A percentile compares a stretch with the other conserved stretches of the same genome.
Evolutionary conservation across 2,888 invertebrate genomes (phyloP).

Genomic region (Drosophila mimica): DNA sequence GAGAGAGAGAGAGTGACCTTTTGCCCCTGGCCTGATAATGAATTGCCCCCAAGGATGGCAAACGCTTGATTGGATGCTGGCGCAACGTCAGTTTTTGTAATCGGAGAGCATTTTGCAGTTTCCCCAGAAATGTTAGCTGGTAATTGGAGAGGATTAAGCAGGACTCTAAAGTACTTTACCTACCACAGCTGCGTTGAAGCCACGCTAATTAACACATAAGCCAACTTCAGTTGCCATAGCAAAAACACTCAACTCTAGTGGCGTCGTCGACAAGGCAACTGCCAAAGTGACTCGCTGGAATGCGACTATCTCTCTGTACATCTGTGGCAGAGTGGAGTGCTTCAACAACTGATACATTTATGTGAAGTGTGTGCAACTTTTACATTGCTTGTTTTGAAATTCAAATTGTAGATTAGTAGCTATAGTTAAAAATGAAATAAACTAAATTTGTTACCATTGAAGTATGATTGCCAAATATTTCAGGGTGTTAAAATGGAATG

Average conservation of each 20-base stretch:
- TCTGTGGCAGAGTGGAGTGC: not conserved
- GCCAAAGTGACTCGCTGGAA: not conserved
- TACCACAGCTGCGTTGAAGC: constrained; percentile 6
- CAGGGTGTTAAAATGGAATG: not conserved
- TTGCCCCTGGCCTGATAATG: constrained; percentile 4
- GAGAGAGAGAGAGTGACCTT: not conserved
- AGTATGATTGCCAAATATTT: not conserved
- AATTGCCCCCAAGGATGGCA: not conserved
- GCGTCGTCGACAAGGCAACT: not conserved
- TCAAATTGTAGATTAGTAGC: not conserved
- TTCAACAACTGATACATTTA: not conserved
- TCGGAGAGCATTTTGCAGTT: constrained; percentile 12
- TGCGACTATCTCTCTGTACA: too few relatives aligned
- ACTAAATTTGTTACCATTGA: not conserved
- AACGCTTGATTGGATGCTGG: not conserved
- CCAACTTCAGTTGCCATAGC: constrained; percentile 26
- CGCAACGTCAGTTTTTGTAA: constrained; percentile 10
- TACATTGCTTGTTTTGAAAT: not conserved
- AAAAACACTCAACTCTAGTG: constrained; percentile 13
- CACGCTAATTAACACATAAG: constrained; percentile 40
- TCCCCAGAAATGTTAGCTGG: constrained; percentile 38
- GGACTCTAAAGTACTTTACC: constrained; percentile 7
- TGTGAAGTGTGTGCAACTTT: not conserved
- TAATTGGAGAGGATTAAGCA: constrained; percentile 56
- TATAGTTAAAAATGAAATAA: not conserved